Conservation (phyloP, 2,113 vertebrate genomes). For the Propithecus coquereli region DNA sequence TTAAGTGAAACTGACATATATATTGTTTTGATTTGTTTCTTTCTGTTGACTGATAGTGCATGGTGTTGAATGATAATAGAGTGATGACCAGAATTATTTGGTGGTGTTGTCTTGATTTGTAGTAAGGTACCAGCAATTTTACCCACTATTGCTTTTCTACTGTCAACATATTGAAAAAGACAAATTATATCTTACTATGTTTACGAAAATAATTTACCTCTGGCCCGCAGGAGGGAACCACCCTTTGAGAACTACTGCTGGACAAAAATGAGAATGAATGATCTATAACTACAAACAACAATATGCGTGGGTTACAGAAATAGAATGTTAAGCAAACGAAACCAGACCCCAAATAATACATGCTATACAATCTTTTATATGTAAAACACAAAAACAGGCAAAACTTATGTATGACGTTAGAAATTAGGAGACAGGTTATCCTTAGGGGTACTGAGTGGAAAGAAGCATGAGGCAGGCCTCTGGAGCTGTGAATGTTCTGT, state of each 20-base stretch:
- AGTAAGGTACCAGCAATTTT: neutral
- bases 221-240: neutral
- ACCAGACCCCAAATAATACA: neutral
- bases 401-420: neutral
- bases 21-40: neutral
- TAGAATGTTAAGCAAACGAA: neutral
- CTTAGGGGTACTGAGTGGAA: neutral
- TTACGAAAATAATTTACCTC: neutral
- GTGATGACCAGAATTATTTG: neutral
- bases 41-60: neutral
- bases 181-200: neutral
- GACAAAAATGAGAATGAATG: constrained; percentile 1
- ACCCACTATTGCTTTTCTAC: neutral
- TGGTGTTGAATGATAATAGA: neutral
- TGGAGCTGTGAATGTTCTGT: neutral
- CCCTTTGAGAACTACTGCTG: neutral
- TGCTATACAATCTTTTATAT: neutral
- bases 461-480: neutral
- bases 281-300: neutral
- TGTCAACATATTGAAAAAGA: neutral
- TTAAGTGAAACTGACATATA: neutral
- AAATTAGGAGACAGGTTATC: neutral
- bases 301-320: neutral
- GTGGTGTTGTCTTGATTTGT: neutral
- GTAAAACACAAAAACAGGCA: neutral